These are phyloP conservation scores for Diplazon laetatorius DNA, from an alignment of 2,888 invertebrate genomes.

Conservation along the genomic window DNA sequence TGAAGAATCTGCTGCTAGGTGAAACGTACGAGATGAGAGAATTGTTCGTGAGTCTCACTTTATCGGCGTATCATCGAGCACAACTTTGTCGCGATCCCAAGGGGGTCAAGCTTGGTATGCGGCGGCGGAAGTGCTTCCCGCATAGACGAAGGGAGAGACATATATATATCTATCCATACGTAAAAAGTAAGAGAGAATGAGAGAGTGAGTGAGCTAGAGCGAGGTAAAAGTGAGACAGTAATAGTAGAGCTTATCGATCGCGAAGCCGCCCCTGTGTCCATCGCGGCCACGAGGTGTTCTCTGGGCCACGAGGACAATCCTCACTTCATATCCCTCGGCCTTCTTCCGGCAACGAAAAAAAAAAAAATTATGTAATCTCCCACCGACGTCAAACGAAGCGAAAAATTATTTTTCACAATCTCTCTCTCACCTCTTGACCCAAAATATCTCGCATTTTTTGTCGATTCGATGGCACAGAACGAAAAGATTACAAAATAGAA, in stretches of 20 bases:
- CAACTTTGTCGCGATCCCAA: slow-evolving; percentile 31
- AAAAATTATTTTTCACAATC: slow-evolving; percentile 17
- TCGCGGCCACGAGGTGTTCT: slow-evolving; percentile 23
- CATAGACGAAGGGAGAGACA: not conserved
- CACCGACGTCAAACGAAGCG: slow-evolving; percentile 16
- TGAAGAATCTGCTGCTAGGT: slow-evolving; percentile 18
- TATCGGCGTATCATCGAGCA: slow-evolving; percentile 51
- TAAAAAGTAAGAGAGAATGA: not conserved
- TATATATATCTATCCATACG: no score
- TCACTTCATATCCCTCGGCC: not conserved
- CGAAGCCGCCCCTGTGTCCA: slow-evolving; percentile 24
- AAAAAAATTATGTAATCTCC: no score
- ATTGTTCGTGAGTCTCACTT: slow-evolving; percentile 35
- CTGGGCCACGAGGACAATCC: slow-evolving; percentile 11
- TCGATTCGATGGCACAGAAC: no score
- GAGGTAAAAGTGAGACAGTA: slow-evolving; percentile 9
- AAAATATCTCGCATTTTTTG: no score
- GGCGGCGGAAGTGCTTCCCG: slow-evolving; percentile 33
- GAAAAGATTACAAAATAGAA: no score
- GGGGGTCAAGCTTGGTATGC: slow-evolving; percentile 22
- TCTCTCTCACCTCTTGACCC: not conserved
- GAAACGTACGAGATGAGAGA: slow-evolving; percentile 13
- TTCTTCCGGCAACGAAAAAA: slow-evolving; percentile 16
- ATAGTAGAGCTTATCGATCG: slow-evolving; percentile 57
- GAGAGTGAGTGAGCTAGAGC: not conserved